phyloP scores from a whole-genome alignment of 1,140 invertebrate species.

The Tachypleus tridentatus region DNA sequence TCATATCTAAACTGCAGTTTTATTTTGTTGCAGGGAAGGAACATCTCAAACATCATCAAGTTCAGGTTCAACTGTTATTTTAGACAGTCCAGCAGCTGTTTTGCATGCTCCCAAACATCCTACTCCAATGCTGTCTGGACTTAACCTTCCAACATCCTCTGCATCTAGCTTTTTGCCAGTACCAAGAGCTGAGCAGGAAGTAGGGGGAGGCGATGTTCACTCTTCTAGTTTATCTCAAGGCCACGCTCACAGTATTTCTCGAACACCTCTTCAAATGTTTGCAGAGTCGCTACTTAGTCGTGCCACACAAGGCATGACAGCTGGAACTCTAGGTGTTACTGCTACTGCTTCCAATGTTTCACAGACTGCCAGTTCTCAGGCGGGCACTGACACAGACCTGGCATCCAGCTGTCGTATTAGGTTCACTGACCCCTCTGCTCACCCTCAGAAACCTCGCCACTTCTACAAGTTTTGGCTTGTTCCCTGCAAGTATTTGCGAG shows the following conservation, averaged over 20 bases:
- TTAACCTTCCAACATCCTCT: no score
- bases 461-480: constrained; percentile 76
- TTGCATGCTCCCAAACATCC: constrained; percentile 20
- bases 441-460: constrained; percentile 48
- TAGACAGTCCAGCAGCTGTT: constrained; percentile 42
- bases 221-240: no score
- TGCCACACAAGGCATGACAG: constrained; percentile 12
- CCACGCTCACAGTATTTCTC: constrained; percentile 5
- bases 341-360: constrained; percentile 18
- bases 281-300: constrained; percentile 24
- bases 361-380: constrained; percentile 25
- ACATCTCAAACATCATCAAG: constrained; percentile 38
- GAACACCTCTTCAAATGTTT: constrained; percentile 25
- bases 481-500: constrained; percentile 38
- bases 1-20: no score
- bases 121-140: no score
- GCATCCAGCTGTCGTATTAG: constrained; percentile 17
- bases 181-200: no score
- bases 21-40: constrained; percentile 11
- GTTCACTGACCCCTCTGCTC: constrained; percentile 8
- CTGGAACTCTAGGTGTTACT: constrained; percentile 7
- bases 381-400: constrained; percentile 29
- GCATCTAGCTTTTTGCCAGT: no score
- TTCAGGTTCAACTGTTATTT: constrained; percentile 46
- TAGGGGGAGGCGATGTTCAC: no score